Base-by-base conservation (phyloP, 1,140 invertebrate species). In the Epicauta chinensis region DNA sequence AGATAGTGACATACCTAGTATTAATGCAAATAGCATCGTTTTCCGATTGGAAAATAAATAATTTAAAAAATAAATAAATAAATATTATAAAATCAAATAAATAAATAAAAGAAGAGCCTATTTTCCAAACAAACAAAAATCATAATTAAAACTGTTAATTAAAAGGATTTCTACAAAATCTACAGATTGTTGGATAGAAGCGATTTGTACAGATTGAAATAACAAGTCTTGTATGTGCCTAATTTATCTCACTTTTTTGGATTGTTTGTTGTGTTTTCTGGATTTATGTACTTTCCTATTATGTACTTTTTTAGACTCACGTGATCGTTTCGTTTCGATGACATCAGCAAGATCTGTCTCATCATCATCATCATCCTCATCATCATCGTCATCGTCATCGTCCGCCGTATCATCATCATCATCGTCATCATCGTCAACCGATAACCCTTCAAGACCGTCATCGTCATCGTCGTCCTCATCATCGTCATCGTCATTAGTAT, bases 251-350 rank as follows among this genome's bases (percentile, higher is more conserved):
- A 56, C 47, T 56, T 60, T 55, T 31, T 58, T 56, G 39, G 59
- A 9, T 53, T 59, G 68, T 44, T 55, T 63, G 49, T 67, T 59
- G 42, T 76, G 76, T 75, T 80, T 81, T 58, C 73, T 73, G 54
- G 69, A 66, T 70, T 76, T 80, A 77, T 71, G 75, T 67, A 68
- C 66, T 71, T 66, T 60, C 58, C 56, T 57, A 44, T 31, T 44
- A 44, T 63, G 60, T 52, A 75, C 69, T 71, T 81, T 80, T 81
- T 85, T 87, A 65, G 85, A 88, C 86, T 88, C 86, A 87, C 87
- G 84, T 87, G 84, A 74, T 71, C 72, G 65, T 60, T 80, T 78
- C 55, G 81, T 80, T 67, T 79, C 79, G 62, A 81, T 81, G 66
- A 84, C 81, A 64, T 84, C 80, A 51, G 81, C 81, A 42, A 83